Evolutionary conservation across 64 coral and sea anemone genomes (phyloP).

Genomic region (Montipora efflorescens): DNA sequence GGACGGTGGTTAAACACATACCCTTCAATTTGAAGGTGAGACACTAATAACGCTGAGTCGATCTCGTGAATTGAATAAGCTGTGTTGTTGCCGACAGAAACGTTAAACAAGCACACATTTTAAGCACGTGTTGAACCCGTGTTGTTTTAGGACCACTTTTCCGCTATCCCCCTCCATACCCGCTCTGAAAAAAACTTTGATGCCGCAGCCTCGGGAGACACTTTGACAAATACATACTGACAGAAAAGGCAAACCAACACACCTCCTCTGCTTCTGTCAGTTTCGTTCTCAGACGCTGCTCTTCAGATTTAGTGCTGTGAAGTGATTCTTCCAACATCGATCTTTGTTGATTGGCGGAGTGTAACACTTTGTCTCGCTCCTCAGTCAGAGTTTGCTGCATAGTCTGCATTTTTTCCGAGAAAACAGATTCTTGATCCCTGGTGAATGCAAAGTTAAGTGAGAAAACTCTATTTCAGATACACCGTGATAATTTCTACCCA

Average conservation of each 20-base stretch:
- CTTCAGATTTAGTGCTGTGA: slow-evolving; percentile 80
- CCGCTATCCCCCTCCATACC: no score
- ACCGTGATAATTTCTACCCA: no score
- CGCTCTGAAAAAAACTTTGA: no score
- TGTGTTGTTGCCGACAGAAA: no score
- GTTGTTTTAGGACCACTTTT: no score
- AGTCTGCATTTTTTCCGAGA: slow-evolving; percentile 80
- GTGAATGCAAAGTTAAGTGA: neutral
- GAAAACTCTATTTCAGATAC: no score
- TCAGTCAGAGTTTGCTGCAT: slow-evolving; percentile 79
- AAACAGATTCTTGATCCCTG: slow-evolving; percentile 78
- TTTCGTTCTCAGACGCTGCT: slow-evolving; percentile 76
- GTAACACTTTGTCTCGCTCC: slow-evolving; percentile 85
- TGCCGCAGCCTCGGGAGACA: neutral
- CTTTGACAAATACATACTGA: neutral
- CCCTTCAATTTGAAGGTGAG: no score
- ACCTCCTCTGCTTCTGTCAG: slow-evolving; percentile 89
- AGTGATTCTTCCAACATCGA: slow-evolving; percentile 89
- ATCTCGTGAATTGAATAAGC: no score
- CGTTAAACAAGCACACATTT: no score
- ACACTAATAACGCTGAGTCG: no score
- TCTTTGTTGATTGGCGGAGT: slow-evolving; percentile 76
- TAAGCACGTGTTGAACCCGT: no score
- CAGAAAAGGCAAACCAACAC: neutral
- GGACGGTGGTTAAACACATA: no score